Conservation (phyloP, 2,888 invertebrate species). For the Coenonympha arcania region DNA sequence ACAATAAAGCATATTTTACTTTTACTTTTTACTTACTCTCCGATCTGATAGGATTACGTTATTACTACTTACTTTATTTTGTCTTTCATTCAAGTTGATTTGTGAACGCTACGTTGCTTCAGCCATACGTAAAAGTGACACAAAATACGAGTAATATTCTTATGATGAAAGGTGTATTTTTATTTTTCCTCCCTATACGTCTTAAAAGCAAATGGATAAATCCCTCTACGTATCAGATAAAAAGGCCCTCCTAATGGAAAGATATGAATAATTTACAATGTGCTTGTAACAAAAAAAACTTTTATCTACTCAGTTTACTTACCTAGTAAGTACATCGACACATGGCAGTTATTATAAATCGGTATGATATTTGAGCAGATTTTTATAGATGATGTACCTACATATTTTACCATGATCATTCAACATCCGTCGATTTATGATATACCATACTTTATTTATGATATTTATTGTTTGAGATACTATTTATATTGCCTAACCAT, state of each 20-base stretch:
- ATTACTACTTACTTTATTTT: background rate
- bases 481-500: no score
- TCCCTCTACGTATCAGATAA: slow-evolving; percentile 16
- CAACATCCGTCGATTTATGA: no score
- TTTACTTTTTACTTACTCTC: no score
- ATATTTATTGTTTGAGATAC: no score
- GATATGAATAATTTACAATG: slow-evolving; percentile 22
- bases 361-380: no score
- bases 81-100: background rate
- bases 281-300: slow-evolving; percentile 17
- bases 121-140: background rate
- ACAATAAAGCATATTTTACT: no score
- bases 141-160: background rate
- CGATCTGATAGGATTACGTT: no score
- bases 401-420: no score
- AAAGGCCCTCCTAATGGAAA: slow-evolving; percentile 21
- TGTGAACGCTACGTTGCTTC: background rate
- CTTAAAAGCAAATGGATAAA: slow-evolving; percentile 20
- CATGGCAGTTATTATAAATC: no score
- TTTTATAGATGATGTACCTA: no score
- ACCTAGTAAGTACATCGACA: no score
- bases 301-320: slow-evolving; percentile 1
- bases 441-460: no score
- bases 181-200: background rate
- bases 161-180: background rate